Percentiles rank a stretch among this genome's conserved stretches.
Conservation (phyloP, 2,113 vertebrate species). For the Ailuropoda melanoleuca region DNA sequence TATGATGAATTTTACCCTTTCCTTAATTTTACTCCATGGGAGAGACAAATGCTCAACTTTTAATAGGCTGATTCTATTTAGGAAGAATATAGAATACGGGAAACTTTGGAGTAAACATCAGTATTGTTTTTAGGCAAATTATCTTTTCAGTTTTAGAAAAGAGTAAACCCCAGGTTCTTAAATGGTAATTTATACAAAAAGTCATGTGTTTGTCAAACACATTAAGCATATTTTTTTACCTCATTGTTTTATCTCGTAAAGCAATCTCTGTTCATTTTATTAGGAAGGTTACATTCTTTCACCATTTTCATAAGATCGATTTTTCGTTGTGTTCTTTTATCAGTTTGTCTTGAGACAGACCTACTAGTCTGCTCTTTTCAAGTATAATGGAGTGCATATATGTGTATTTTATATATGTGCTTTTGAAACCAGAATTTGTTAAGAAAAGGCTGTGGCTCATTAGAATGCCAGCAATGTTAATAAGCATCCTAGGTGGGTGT, state of each 20-base stretch:
- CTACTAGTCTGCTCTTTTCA: not conserved
- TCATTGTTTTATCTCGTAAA: not conserved
- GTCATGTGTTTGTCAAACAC: not conserved
- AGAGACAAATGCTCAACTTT: constrained; percentile 4
- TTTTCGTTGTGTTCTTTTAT: constrained; percentile 11
- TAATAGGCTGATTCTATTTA: not conserved
- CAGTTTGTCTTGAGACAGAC: not conserved
- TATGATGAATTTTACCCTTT: constrained; percentile 15
- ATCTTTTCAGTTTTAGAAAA: constrained; percentile 28
- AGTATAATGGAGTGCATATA: not conserved
- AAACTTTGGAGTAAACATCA: not conserved
- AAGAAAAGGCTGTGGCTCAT: not conserved
- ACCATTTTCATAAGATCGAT: not conserved
- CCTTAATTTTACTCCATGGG: constrained; percentile 13
- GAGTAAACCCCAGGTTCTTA: not conserved
- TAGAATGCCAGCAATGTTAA: not conserved
- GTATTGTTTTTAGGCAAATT: constrained; percentile 43
- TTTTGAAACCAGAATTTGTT: not conserved
- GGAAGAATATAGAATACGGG: not conserved
- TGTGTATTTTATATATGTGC: not conserved
- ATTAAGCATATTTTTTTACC: not conserved
- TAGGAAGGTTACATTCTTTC: not conserved
- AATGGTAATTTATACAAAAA: not conserved
- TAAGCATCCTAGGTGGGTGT: not conserved
- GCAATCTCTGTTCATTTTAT: not conserved